Percentiles rank a stretch among this genome's conserved stretches.
Evolutionary conservation across 2,888 invertebrate species (phyloP).

Genomic region (Entomobrya proxima): DNA sequence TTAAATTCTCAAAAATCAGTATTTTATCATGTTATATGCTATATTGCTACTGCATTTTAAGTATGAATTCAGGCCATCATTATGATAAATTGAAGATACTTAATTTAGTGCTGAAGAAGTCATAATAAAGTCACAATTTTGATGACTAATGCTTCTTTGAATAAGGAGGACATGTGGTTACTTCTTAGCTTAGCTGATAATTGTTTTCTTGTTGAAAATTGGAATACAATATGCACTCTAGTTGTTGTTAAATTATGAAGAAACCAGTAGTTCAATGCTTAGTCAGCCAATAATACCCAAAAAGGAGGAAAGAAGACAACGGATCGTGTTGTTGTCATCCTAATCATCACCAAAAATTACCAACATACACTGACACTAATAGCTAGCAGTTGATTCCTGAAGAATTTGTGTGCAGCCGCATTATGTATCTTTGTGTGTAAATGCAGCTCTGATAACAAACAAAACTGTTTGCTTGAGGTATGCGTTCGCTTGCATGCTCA

Average conservation of each 20-base stretch:
- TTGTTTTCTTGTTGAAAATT: neutral
- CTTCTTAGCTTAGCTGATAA: neutral
- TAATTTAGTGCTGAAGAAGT: too few relatives aligned
- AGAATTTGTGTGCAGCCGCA: constrained; percentile 18
- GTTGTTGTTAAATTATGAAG: neutral
- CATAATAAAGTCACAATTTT: neutral
- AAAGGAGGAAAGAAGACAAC: neutral
- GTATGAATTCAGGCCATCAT: too few relatives aligned
- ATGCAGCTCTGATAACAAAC: constrained; percentile 33
- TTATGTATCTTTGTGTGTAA: constrained; percentile 10
- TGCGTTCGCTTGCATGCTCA: neutral
- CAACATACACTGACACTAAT: constrained; percentile 15
- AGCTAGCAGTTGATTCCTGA: constrained; percentile 23
- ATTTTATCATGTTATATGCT: too few relatives aligned
- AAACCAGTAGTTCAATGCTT: constrained; percentile 18
- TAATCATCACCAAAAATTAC: constrained; percentile 52
- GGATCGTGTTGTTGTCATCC: constrained; percentile 27
- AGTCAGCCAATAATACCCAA: neutral
- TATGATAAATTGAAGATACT: too few relatives aligned
- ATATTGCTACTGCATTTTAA: too few relatives aligned
- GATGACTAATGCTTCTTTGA: constrained; percentile 33
- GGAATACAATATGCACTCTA: neutral
- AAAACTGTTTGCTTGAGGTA: constrained; percentile 15
- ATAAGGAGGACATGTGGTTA: neutral
- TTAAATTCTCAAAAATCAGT: too few relatives aligned